A percentile compares a stretch with the other conserved stretches of the same genome.
Evolutionary conservation across 2,888 invertebrate genomes (phyloP).

Genomic region (Falcaria lacertinaria): DNA sequence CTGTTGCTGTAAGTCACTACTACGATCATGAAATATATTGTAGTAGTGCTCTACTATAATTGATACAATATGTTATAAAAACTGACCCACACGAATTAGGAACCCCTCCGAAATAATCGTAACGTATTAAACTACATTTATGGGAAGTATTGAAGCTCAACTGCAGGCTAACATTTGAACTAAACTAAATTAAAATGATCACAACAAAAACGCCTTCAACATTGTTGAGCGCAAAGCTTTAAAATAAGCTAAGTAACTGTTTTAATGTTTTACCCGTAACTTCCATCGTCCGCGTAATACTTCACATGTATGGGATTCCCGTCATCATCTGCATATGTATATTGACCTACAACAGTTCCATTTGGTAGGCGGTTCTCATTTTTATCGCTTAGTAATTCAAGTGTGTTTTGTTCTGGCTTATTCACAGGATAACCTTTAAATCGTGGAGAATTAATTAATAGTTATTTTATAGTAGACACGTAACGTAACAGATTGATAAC

Average conservation of each 20-base stretch:
- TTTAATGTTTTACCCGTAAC: conserved; percentile 82
- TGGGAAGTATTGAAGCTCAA: too few relatives aligned
- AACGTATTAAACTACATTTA: too few relatives aligned
- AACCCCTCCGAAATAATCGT: too few relatives aligned
- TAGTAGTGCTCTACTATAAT: too few relatives aligned
- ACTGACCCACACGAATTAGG: too few relatives aligned
- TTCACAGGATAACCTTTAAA: conserved; percentile 39
- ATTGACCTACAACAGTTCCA: conserved; percentile 85
- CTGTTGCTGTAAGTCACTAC: too few relatives aligned
- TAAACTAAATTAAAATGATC: background rate
- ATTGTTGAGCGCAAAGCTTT: background rate
- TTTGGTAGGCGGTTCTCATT: conserved; percentile 83
- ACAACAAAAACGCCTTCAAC: background rate
- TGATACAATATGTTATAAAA: too few relatives aligned
- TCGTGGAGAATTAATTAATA: too few relatives aligned
- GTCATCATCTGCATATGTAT: conserved; percentile 82
- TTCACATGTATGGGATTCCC: conserved; percentile 82
- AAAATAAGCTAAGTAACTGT: background rate
- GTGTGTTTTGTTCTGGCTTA: conserved; percentile 16
- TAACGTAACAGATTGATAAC: too few relatives aligned
- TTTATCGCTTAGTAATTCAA: conserved; percentile 33
- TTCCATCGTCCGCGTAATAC: conserved; percentile 82
- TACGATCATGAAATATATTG: too few relatives aligned
- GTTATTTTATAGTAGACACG: too few relatives aligned
- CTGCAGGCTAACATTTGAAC: too few relatives aligned